Base-by-base conservation (phyloP, 2,888 invertebrate genomes). In the Dilophus febrilis region DNA sequence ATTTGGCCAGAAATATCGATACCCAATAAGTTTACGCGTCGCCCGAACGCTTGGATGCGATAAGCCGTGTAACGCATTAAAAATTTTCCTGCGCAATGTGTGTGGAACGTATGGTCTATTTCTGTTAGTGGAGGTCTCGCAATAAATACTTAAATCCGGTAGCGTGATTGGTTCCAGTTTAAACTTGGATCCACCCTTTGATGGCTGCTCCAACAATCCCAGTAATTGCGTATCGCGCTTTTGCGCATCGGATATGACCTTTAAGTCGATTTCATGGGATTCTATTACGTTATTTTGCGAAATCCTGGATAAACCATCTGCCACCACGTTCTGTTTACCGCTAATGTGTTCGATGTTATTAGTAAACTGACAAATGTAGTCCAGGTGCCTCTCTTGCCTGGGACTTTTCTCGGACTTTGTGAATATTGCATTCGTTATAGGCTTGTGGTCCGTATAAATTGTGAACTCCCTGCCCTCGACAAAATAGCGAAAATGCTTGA, bases 401-500 rank as follows among this genome's bases (percentile, higher is more conserved):
- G 34, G 34, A 27, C 27, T 27, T 6, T 11, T 6, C 27, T 27
- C 27, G 6, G 27, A 8, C 11, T 27, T 27, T 6, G 27, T 8
- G 27, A 7, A 27, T 8, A 27, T 27, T 27, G 27, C 27, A 8
- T 27, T 27, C 11, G 27, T 27, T 27, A 27, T 8, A 11, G 27
- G 27, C 11, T 27, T 27, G 27, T 27, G 27, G 27, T 27, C 27
- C 7, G 27, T 27, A 27, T 27, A 27, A 27, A 27, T 27, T 27
- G 11, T 11, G 11, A 27, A 27, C 27, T 27, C 7, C 6, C 27
- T 6, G 11, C 27, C 27, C 11, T 27, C 27, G 11, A 27, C 11
- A 27, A 27, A 27, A 27, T 27, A 27, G 6, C 27, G 6, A 27
- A 27, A 27, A 27, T 8, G 11, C 11, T 27, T 27, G 6, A 51